Base-by-base conservation (phyloP, 2,797 vertebrate species). In the Pantherophis alleghaniensis region DNA sequence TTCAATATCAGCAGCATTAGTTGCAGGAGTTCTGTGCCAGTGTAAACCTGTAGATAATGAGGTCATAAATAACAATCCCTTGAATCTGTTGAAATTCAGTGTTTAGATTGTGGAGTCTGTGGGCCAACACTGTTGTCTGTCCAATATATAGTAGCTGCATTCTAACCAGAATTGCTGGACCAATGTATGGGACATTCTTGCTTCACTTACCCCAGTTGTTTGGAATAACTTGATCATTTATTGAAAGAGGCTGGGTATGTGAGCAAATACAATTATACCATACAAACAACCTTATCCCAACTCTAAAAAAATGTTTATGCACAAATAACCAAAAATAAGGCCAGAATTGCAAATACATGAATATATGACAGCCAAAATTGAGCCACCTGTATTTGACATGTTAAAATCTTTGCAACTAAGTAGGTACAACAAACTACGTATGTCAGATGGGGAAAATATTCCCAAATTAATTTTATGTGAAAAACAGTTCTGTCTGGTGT, bases 401-500 rank as follows among this genome's bases (percentile, higher is more conserved):
- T 69, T 51, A 92, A 88, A 91, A 59, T 69, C 47, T 90, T 83
- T 88, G 90, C 56, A 61, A 42, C 28, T 11, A 14, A 89, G 79
- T 42, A 60, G 87, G 26, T 37, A 51, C 66, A 92, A 57, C 9
- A 87, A 91, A 92, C 92, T 26, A 42, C n/a, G 86, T 95, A 18
- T 94, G 92, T 37, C 88, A 93, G 74, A 22, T 92, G 91, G 94
- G 86, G 93, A 91, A 93, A 91, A 93, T 93, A 93, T 87, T 95
- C 92, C 93, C 66, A 93, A 94, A 93, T 51, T 32, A 94, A 2
- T 93, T 96, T 96, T 37, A 60, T 92, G n/a, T 95, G 96, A 96
- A 96, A 96, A 96, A 92, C 91, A 95, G 2, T 83, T 90, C 63
- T 95, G 94, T 96, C 95, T 93, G 0, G 95, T 95, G 91, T 95